These are phyloP conservation scores for Nyctibius bracteatus DNA, from an alignment of 2,113 vertebrate species.

Conservation along the genomic window DNA sequence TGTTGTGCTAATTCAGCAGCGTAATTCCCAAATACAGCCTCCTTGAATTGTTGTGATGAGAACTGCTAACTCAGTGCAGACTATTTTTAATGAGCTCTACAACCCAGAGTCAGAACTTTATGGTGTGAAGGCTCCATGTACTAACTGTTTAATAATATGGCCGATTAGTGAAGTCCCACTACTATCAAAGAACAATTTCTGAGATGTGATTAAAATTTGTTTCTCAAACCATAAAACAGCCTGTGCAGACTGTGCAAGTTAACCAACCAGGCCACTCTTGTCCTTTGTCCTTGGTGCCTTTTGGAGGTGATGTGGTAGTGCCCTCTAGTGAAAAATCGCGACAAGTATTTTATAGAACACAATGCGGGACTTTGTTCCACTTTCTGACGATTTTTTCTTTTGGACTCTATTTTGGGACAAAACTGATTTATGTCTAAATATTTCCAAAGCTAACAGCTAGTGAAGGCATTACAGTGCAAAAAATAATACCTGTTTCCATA, in stretches of 20 bases:
- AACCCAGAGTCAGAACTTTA: not conserved
- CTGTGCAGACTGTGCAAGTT: conserved; percentile 1
- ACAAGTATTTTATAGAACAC: not conserved
- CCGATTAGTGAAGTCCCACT: not conserved
- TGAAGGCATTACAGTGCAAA: not conserved
- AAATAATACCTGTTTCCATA: not conserved
- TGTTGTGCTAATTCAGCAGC: conserved; percentile 46
- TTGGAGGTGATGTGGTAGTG: conserved; percentile 89
- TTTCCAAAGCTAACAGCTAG: conserved; percentile 29
- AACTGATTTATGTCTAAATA: conserved; percentile 14
- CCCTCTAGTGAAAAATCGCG: conserved; percentile 88
- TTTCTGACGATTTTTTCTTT: not conserved
- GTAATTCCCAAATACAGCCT: conserved; percentile 40
- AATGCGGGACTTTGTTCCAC: not conserved
- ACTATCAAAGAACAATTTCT: not conserved
- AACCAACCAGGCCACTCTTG: conserved; percentile 33
- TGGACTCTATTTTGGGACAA: not conserved
- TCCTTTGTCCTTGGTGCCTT: conserved; percentile 69
- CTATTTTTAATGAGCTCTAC: conserved; percentile 11
- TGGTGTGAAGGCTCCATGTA: not conserved
- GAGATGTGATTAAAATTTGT: conserved; percentile 24
- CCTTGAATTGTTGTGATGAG: conserved; percentile 32
- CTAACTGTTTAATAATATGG: not conserved
- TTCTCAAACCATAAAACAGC: not conserved
- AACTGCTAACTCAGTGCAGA: conserved; percentile 42